These are phyloP conservation scores for Siniperca knerii DNA, from an alignment of 2,113 vertebrate species.

Conservation along the genomic window DNA sequence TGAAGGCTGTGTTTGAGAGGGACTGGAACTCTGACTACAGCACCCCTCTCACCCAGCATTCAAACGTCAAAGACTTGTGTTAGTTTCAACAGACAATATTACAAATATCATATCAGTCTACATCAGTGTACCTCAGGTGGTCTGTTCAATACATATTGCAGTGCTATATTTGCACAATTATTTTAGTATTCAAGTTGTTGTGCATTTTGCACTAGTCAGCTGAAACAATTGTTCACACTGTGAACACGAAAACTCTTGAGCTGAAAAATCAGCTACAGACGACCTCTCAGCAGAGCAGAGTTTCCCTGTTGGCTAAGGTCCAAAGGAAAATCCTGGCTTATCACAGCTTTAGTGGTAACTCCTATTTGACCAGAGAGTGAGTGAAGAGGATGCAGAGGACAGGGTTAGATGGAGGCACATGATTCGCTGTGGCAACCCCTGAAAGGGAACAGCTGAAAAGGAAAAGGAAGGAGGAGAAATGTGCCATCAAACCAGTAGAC, in stretches of 20 bases:
- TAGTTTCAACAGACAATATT: background rate
- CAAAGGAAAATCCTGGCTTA: background rate
- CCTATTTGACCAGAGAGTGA: background rate
- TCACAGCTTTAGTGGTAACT: background rate
- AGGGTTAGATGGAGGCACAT: too few relatives aligned
- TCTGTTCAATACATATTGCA: background rate
- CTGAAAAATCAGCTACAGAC: background rate
- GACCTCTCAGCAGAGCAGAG: background rate
- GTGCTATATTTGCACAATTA: background rate
- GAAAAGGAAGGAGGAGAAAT: background rate
- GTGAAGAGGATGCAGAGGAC: too few relatives aligned
- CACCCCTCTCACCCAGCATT: constrained; percentile 68
- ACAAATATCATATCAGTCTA: rapidly evolving
- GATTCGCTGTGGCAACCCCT: too few relatives aligned
- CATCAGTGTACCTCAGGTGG: background rate
- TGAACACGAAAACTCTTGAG: background rate
- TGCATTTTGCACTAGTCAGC: background rate
- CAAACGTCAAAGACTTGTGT: constrained; percentile 54
- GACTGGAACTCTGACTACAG: constrained; percentile 92
- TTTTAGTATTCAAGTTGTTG: background rate
- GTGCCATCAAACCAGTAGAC: background rate
- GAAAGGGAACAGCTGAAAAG: too few relatives aligned
- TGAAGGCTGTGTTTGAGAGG: constrained; percentile 86
- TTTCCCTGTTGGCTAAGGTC: background rate
- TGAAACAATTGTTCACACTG: background rate